Evolutionary conservation across 1,140 invertebrate species (phyloP).

Genomic region (Coenobita brevimanus): DNA sequence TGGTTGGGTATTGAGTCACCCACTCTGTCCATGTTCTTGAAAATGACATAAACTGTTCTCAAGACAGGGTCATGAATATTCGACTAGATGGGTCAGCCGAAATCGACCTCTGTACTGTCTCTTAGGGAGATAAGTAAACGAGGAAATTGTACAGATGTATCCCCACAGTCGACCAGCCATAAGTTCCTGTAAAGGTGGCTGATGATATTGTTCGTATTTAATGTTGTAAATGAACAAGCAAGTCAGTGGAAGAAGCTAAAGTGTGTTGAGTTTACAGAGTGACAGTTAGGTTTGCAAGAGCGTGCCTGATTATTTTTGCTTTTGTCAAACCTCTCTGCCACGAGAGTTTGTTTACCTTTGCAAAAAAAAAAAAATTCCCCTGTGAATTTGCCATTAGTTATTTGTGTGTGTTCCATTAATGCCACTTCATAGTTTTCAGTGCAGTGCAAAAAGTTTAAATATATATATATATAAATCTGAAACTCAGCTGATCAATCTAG

Average conservation of each 20-base stretch:
- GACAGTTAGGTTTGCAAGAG: constrained; percentile 14
- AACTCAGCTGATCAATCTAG: constrained; percentile 34
- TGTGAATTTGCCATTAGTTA: constrained; percentile 7
- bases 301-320: constrained; percentile 28
- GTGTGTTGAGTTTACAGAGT: constrained; percentile 16
- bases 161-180: constrained; percentile 39
- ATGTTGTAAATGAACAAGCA: constrained; percentile 33
- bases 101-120: constrained; percentile 23
- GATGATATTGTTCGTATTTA: constrained; percentile 30
- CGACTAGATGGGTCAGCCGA: constrained; percentile 2
- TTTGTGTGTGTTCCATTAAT: constrained; percentile 43
- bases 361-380: constrained; percentile 39
- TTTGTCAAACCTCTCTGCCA: constrained; percentile 37
- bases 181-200: constrained; percentile 5
- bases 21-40: constrained; percentile 37
- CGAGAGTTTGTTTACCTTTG: constrained; percentile 37
- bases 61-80: constrained; percentile 36
- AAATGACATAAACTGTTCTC: constrained; percentile 24
- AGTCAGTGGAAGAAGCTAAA: constrained; percentile 34
- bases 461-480: constrained; percentile 50
- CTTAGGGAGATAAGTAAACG: not conserved
- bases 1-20: constrained; percentile 4
- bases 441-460: no score
- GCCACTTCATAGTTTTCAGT: constrained; percentile 21
- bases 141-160: constrained; percentile 1